These are phyloP conservation scores for Macrotrachela quadricornifera DNA, from an alignment of 1,140 invertebrate species.

Conservation along the genomic window DNA sequence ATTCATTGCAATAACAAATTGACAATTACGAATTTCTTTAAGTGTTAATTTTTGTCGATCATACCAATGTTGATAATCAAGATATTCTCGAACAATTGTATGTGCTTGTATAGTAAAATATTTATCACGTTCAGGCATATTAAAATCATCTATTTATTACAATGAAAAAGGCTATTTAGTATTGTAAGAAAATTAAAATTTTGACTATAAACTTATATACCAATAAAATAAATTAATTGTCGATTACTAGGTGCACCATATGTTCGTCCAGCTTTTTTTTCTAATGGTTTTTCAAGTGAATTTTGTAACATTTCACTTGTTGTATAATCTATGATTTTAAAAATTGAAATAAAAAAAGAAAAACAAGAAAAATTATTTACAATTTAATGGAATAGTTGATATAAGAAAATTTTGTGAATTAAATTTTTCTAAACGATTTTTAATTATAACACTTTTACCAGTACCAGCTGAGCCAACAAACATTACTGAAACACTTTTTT, in stretches of 20 bases:
- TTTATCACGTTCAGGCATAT: neutral
- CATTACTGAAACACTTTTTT: constrained; percentile 12
- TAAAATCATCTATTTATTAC: neutral
- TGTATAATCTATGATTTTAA: neutral
- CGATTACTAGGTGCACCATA: neutral
- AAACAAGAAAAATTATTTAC: neutral
- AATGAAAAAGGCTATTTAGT: no score
- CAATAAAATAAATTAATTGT: neutral
- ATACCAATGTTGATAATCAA: neutral
- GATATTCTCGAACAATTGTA: neutral
- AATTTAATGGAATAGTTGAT: neutral
- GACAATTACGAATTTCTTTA: neutral
- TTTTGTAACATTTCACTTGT: neutral
- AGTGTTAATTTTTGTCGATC: neutral
- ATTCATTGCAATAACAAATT: neutral
- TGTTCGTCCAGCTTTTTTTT: neutral
- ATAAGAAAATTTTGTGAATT: neutral
- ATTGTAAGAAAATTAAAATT: no score
- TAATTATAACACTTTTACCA: constrained; percentile 21
- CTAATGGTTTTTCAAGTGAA: neutral
- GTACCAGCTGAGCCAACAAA: constrained; percentile 30
- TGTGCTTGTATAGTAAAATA: neutral
- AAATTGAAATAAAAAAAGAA: neutral
- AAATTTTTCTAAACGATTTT: neutral
- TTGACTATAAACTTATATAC: no score